These are phyloP conservation scores for Drosophila histrio DNA, from an alignment of 2,888 invertebrate genomes.

Conservation along the genomic window DNA sequence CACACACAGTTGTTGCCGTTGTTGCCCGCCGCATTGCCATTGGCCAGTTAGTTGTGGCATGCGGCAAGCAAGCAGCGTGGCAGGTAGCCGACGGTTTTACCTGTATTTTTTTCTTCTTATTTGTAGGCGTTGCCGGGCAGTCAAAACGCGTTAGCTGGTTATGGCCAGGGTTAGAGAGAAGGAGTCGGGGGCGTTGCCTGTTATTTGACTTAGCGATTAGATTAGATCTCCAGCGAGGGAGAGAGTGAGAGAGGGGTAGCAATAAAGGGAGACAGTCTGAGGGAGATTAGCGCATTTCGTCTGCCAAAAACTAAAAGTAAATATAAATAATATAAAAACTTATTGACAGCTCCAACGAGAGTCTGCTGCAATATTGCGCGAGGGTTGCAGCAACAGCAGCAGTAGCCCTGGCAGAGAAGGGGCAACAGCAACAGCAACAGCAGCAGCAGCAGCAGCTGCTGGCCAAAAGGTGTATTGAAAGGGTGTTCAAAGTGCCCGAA, in stretches of 20 bases:
- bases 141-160: conserved; percentile 9
- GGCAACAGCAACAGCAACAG: conserved; percentile 16
- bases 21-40: conserved; percentile 39
- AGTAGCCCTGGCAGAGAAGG: conserved; percentile 23
- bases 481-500: conserved; percentile 58
- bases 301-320: conserved; percentile 43
- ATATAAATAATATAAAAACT: conserved; percentile 56
- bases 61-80: conserved; percentile 27
- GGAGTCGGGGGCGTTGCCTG: conserved; percentile 44
- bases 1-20: conserved; percentile 14
- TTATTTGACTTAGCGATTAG: conserved; percentile 73
- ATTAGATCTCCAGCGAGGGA: conserved; percentile 39
- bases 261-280: background rate
- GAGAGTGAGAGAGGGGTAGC: background rate
- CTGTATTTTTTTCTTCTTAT: conserved; percentile 20
- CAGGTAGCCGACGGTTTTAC: conserved; percentile 44
- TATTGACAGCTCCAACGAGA: conserved; percentile 65
- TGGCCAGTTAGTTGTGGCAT: conserved; percentile 37
- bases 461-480: conserved; percentile 56
- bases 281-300: conserved; percentile 46
- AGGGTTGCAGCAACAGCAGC: conserved; percentile 44
- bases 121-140: conserved; percentile 51
- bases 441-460: conserved; percentile 37
- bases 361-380: conserved; percentile 67
- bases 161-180: conserved; percentile 14